These are phyloP conservation scores for Clarias macrocephalus DNA, from an alignment of 2,113 vertebrate species.

Conservation along the genomic window DNA sequence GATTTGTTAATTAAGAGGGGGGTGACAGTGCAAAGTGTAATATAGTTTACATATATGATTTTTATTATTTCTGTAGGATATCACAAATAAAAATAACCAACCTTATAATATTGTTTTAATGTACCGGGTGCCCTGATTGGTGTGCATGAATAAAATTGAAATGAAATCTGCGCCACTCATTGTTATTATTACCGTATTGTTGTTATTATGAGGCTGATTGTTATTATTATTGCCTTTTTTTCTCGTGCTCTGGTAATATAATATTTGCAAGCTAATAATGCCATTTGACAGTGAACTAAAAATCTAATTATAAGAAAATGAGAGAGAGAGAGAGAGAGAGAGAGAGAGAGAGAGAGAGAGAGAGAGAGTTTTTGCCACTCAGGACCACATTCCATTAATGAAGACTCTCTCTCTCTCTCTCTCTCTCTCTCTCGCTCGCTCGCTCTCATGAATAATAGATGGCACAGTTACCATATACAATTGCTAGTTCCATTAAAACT, in stretches of 20 bases:
- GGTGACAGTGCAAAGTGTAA: background rate
- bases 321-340: background rate
- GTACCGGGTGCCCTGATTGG: background rate
- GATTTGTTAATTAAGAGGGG: too few relatives aligned
- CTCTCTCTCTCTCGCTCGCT: background rate
- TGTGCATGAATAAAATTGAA: background rate
- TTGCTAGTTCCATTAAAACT: constrained; percentile 1
- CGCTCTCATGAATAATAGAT: background rate
- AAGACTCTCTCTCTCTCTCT: background rate
- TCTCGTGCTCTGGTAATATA: background rate
- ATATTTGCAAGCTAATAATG: background rate
- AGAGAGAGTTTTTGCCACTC: background rate
- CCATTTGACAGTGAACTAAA: constrained; percentile 11
- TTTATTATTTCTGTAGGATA: too few relatives aligned
- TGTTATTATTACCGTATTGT: background rate
- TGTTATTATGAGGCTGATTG: background rate
- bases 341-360: background rate
- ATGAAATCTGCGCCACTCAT: background rate
- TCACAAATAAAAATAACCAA: background rate
- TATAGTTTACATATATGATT: background rate
- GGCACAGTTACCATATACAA: background rate
- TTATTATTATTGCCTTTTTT: background rate
- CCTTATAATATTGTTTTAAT: background rate
- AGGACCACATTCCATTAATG: background rate
- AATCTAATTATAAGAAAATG: background rate